Evolutionary conservation across 2,888 invertebrate species (phyloP), one percentile per base, ranked within the genome.

Genomic region (Melanotus villosus): DNA sequence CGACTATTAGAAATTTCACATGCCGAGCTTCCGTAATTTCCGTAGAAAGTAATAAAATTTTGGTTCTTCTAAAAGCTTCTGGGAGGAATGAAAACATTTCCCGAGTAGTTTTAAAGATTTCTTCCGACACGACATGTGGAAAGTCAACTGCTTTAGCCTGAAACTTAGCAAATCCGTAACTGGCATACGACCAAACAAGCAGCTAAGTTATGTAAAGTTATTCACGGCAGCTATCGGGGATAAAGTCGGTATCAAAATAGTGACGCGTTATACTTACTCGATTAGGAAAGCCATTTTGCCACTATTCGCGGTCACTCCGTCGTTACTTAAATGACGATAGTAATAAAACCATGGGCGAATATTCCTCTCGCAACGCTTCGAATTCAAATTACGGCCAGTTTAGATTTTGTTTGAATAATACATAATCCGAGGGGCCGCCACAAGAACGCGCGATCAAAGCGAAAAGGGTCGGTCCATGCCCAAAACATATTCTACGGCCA

Each of bases 201-300:
- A 32, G 34, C 52, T 47, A 34, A 52, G 32, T 52, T 32, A 52
- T 32, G 32, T 19, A 52, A 52, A 32, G 16, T 52, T 52, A 32
- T 32, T 52, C 34, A 32, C 52, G 32, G 32, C 52, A 52, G 10
- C 52, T 52, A 32, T 32, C n/a, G 32, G 16, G 52, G 30, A 18
- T 32, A 52, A 52, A 52, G 32, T 16, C 52, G 52, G 52, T 30
- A 52, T 32, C 52, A 52, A 52, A 47, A 47, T 19, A 47, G 47
- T 47, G 47, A 47, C 47, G 47, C 23, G 47, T 23, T 21, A 5
- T 47, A 47, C 43, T 10, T 19, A 19, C 47, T 26, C 47, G 19
- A 23, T 12, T 26, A 5, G 1, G 45, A 47, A 47, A 23, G 21
- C 47, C 45, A 10, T 21, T 47, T 26, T 47, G 38, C 4, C 14